These are phyloP conservation scores for Leucoptera coffeella DNA, from an alignment of 2,888 invertebrate species.

Conservation along the genomic window DNA sequence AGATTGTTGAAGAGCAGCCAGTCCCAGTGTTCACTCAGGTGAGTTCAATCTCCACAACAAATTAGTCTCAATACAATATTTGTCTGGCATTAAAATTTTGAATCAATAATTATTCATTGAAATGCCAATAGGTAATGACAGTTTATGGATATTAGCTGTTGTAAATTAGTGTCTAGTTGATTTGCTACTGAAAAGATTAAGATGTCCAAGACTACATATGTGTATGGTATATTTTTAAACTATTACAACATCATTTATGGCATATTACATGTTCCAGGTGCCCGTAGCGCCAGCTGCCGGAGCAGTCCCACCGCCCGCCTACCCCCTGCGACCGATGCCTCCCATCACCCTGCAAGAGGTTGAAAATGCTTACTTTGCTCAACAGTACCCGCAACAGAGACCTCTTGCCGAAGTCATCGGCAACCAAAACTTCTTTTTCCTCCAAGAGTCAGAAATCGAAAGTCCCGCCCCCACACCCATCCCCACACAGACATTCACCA, in stretches of 20 bases:
- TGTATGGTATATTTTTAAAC: too few species aligned
- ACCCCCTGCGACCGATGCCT: conserved; percentile 48
- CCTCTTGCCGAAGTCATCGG: conserved; percentile 74
- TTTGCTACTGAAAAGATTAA: too few species aligned
- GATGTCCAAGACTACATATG: too few species aligned
- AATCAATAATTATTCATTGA: too few species aligned
- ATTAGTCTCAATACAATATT: too few species aligned
- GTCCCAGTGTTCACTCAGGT: background rate
- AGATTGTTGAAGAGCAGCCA: conserved; percentile 12
- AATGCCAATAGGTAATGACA: too few species aligned
- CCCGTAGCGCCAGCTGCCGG: conserved; percentile 6
- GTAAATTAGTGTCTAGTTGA: too few species aligned
- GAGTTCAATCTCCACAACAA: too few species aligned
- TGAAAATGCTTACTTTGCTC: conserved; percentile 58
- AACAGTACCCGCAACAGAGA: conserved; percentile 48
- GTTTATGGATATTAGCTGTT: too few species aligned
- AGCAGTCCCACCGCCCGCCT: conserved; percentile 19
- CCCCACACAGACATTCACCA: conserved; percentile 80
- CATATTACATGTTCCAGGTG: conserved; percentile 9
- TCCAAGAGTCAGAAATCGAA: conserved; percentile 88
- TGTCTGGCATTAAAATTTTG: too few species aligned
- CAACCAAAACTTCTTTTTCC: conserved; percentile 70
- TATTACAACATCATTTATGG: too few species aligned
- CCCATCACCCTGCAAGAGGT: conserved; percentile 57
- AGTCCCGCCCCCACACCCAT: conserved; percentile 62